Evolutionary conservation across 2,797 vertebrate species (phyloP).

Genomic region (Typhlichthys subterraneus): DNA sequence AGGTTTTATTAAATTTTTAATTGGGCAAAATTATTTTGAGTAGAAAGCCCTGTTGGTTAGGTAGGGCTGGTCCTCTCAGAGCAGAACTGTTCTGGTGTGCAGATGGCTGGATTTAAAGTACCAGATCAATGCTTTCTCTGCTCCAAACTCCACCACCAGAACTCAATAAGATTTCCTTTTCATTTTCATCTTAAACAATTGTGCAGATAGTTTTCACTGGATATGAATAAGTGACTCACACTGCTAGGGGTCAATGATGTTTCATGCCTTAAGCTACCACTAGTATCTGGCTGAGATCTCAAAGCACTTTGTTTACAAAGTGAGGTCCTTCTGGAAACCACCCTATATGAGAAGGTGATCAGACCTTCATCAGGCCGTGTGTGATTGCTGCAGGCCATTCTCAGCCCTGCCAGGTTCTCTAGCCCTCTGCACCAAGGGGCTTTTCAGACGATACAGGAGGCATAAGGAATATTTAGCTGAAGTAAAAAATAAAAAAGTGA

Average conservation of each 20-base stretch:
- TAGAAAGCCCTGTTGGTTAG: background rate
- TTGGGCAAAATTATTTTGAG: constrained; percentile 19
- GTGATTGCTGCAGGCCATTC: constrained; percentile 70
- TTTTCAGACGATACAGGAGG: constrained; percentile 43
- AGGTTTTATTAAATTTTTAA: constrained; percentile 37
- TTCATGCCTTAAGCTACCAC: no score
- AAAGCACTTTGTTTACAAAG: background rate
- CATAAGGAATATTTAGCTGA: background rate
- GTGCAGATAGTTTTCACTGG: no score
- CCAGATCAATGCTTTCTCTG: no score
- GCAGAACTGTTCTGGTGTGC: background rate
- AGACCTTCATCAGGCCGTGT: constrained; percentile 52
- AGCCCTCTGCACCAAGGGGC: constrained; percentile 41
- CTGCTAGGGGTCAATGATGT: no score
- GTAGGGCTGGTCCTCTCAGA: no score
- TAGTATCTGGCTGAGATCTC: background rate
- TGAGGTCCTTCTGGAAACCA: constrained; percentile 7
- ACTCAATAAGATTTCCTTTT: no score
- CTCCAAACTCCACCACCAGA: no score
- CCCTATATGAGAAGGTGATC: constrained; percentile 27
- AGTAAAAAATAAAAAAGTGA: no score
- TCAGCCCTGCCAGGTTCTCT: constrained; percentile 61
- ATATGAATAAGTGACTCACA: no score
- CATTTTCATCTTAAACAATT: no score
- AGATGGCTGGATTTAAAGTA: no score